Percentiles rank a stretch among this genome's conserved stretches.
phyloP scores from a whole-genome alignment of 2,888 invertebrate genomes.

The Stenoptilia bipunctidactyla region DNA sequence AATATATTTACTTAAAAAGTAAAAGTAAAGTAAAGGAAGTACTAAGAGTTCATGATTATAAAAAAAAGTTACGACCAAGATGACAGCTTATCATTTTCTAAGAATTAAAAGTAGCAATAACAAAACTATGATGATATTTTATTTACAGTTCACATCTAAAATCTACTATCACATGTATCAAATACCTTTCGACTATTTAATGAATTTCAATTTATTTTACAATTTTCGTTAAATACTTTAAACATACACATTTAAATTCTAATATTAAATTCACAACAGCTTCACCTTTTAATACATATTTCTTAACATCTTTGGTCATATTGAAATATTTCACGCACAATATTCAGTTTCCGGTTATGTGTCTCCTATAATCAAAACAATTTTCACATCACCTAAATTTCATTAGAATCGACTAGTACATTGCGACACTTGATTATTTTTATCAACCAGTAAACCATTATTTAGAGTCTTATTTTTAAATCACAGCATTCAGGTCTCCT shows the following conservation, averaged over 20 bases:
- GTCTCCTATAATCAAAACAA: constrained; percentile 3
- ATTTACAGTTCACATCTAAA: constrained; percentile 22
- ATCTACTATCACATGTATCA: constrained; percentile 68
- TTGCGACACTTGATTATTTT: constrained; percentile 38
- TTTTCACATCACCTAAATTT: constrained; percentile 13
- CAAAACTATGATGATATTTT: constrained; percentile 13
- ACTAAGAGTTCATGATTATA: not conserved
- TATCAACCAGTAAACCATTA: constrained; percentile 30
- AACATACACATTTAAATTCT: constrained; percentile 28
- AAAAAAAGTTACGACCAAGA: not conserved
- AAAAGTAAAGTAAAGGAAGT: not conserved
- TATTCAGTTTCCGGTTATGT: not conserved
- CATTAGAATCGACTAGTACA: constrained; percentile 41
- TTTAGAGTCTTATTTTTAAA: constrained; percentile 58
- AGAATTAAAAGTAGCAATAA: too few relatives aligned
- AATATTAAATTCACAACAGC: constrained; percentile 48
- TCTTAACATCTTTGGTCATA: constrained; percentile 63
- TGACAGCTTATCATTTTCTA: too few relatives aligned
- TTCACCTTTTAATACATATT: constrained; percentile 28
- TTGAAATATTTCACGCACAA: constrained; percentile 21
- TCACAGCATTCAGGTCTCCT: constrained; percentile 66
- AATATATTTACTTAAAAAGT: not conserved
- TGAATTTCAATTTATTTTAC: constrained; percentile 31
- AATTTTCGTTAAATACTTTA: constrained; percentile 31
- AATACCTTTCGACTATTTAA: constrained; percentile 48